A percentile compares a stretch with the other conserved stretches of the same genome.
Conservation (phyloP, 2,797 vertebrate species). For the Crax fasciolata region DNA sequence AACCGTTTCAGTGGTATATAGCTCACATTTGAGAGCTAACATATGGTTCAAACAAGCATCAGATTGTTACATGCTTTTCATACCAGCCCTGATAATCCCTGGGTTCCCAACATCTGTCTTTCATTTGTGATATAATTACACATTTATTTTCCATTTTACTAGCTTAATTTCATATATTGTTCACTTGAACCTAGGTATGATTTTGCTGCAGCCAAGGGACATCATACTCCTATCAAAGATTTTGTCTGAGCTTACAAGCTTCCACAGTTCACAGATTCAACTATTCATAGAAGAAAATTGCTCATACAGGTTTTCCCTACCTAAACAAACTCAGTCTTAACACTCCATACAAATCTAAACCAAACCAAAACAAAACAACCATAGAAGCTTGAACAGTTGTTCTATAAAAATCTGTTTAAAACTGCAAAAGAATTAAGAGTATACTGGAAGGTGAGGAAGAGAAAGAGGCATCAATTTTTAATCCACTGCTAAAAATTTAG, state of each 20-base stretch:
- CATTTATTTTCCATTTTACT: constrained; percentile 66
- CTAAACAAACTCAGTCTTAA: background rate
- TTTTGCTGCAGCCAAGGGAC: constrained; percentile 58
- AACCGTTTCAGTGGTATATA: background rate
- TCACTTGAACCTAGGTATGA: constrained; percentile 70
- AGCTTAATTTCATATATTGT: constrained; percentile 65
- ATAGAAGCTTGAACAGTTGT: constrained; percentile 23
- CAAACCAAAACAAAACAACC: background rate
- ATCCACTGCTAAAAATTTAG: constrained; percentile 60
- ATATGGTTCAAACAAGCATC: constrained; percentile 53
- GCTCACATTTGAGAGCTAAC: constrained; percentile 37
- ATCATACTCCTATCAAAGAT: background rate
- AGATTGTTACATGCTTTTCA: constrained; percentile 65
- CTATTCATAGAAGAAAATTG: background rate
- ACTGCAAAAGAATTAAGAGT: constrained; percentile 32
- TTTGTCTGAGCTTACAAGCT: background rate
- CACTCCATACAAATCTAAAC: background rate
- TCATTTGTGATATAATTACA: constrained; percentile 76
- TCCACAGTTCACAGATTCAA: background rate
- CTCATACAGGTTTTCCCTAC: background rate
- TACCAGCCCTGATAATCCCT: constrained; percentile 60
- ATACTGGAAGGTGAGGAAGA: constrained; percentile 14
- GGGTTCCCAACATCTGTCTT: constrained; percentile 77
- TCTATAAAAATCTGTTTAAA: background rate
- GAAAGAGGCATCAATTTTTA: constrained; percentile 69